Base-by-base conservation (phyloP, 2,888 invertebrate genomes). In the Aporophyla lueneburgensis region DNA sequence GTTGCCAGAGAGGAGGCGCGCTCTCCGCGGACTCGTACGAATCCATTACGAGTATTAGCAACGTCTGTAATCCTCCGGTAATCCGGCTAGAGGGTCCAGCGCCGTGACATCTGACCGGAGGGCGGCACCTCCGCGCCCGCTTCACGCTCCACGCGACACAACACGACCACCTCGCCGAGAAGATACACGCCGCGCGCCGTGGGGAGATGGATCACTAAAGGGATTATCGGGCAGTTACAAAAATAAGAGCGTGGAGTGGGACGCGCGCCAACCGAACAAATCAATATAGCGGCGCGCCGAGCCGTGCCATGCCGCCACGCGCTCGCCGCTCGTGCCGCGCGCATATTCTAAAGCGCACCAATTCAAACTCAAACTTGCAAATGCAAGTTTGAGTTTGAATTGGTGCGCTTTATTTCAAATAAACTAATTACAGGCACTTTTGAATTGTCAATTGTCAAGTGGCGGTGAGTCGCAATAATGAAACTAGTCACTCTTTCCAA, bases 181-280 rank as follows among this genome's bases (percentile, higher is more conserved):
- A 71, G 53, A 58, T 71, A 71, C 67, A 66, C n/a, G 43, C 61
- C 43, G 33, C 74, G 21, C n/a, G 43, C 61, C 43, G 33, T 71
- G 21, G 58, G 12, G 62, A 77, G 85, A 86, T 83, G 62, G 71
- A 81, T 81, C 77, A 70, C 79, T 81, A 70, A 76, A 81, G 65
- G 71, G 79, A 86, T 86, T 85, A 87, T 74, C 75, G 78, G 71
- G 51, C 51, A 67, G 78, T 77, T 78, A 76, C 76, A 72, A 81
- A 86, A 87, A 84, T 88, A 79, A 80, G 70, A 83, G 73, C 65
- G 58, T 46, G 76, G 63, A 80, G 68, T 71, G 77, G 75, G 80
- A 82, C 78, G 61, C 75, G 82, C 78, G 82, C 82, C 86, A 81
- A 77, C 76, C 71, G 56, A 76, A 56, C 68, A 40, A 87, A 87